Conservation (phyloP, 2,888 invertebrate genomes). For the Drosophila testacea region DNA sequence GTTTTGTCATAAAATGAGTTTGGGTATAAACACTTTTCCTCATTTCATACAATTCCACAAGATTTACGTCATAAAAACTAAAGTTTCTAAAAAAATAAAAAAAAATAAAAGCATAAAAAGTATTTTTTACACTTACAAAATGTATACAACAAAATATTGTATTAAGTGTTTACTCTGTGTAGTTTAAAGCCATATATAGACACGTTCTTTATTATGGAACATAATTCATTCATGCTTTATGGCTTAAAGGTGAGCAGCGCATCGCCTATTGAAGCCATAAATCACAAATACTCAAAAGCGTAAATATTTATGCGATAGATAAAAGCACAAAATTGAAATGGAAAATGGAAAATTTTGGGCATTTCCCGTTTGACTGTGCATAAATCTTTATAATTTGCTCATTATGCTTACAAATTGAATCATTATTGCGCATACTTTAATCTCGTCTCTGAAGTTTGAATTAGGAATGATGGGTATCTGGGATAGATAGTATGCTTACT, state of each 20-base stretch:
- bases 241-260: constrained; percentile 11
- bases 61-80: neutral
- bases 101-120: neutral
- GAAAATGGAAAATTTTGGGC: constrained; percentile 3
- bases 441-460: constrained; percentile 2
- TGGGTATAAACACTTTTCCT: too few species aligned
- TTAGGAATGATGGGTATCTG: neutral
- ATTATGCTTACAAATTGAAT: constrained; percentile 56
- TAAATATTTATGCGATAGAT: constrained; percentile 24
- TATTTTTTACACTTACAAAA: neutral
- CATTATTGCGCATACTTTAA: constrained; percentile 32
- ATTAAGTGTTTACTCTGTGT: neutral
- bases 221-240: constrained; percentile 10
- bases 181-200: constrained; percentile 2
- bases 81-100: neutral
- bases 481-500: too few species aligned
- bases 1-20: too few species aligned
- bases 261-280: constrained; percentile 18
- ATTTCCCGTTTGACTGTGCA: constrained; percentile 15
- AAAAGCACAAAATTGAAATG: constrained; percentile 12
- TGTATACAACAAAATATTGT: neutral
- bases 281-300: constrained; percentile 18
- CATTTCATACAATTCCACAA: too few species aligned
- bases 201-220: neutral
- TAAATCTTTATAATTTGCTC: constrained; percentile 57